Evolutionary conservation across 2,888 invertebrate species (phyloP), one percentile per base, ranked within the genome.

Genomic region (Anthophora plumipes): DNA sequence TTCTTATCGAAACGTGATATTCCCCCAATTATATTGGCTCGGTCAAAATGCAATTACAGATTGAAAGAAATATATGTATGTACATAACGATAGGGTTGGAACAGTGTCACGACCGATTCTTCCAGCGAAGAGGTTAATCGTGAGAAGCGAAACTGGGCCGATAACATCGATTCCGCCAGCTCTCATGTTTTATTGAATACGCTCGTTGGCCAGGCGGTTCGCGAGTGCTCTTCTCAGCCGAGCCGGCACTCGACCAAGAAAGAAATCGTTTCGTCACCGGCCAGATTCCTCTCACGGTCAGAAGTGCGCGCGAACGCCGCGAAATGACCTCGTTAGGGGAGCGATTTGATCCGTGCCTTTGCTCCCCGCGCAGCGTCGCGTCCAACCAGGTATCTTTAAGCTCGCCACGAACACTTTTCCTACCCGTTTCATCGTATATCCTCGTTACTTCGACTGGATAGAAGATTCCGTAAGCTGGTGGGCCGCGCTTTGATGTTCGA

Each of bases 181-280:
- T 31, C 72, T 77, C 82, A 77, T 81, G 82, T 81, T 81, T 82
- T 81, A 81, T 81, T 81, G 82, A 82, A 82, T 82, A 73, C 82
- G 68, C 70, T 81, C 82, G 76, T 81, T 68, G 77, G 63, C 59
- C 61, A 22, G 22, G 41, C 52, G 50, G 46, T 31, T n/a, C 63
- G 52, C 41, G 67, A 60, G 70, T 61, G 71, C 54, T 43, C 77
- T 72, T 37, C 61, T 66, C 61, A 31, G 31, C 63, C 52, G 67
- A 67, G 66, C 22, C 59, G 43, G 52, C 43, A 71, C 80, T 81
- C 81, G 75, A 60, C 72, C 72, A 82, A 70, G 73, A 67, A 80
- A 74, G 68, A 67, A 74, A 77, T 84, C 77, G 73, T 77, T 77
- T 77, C 66, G 73, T 55, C 71, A 64, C 9, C 63, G 71, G 37